Percentiles rank a stretch among this genome's conserved stretches.
Evolutionary conservation across 2,888 invertebrate species (phyloP).

Genomic region (Mylabris sibirica): DNA sequence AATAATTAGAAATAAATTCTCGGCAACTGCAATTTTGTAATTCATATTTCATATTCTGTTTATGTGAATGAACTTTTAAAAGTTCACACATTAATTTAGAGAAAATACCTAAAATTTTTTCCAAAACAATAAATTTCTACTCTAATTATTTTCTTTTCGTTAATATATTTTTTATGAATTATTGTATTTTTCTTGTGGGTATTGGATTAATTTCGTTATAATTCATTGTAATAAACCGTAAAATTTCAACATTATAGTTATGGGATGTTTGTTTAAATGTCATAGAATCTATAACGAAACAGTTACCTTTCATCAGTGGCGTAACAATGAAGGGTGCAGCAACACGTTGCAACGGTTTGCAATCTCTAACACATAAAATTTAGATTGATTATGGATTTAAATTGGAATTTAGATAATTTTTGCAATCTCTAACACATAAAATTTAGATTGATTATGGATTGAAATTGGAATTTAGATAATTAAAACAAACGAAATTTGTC

Average conservation of each 20-base stretch:
- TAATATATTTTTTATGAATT: not conserved
- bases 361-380: no score
- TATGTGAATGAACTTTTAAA: constrained; percentile 7
- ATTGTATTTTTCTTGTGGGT: not conserved
- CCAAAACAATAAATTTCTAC: not conserved
- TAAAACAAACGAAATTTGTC: no score
- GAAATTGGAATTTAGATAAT: no score
- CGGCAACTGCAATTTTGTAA: not conserved
- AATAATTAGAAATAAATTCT: not conserved
- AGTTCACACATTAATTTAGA: constrained; percentile 2
- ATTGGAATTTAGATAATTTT: no score
- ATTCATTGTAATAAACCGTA: not conserved
- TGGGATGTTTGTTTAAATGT: not conserved
- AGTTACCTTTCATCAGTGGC: not conserved
- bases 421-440: no score
- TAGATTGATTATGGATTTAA: no score
- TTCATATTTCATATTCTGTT: not conserved
- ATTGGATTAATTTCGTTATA: not conserved
- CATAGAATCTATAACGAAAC: not conserved
- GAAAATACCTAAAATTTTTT: not conserved
- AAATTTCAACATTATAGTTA: not conserved
- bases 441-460: no score
- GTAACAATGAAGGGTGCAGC: not conserved
- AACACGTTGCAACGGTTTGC: no score
- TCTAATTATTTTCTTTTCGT: not conserved